These are phyloP conservation scores for Emmelina monodactyla DNA, from an alignment of 2,888 invertebrate species.

Conservation along the genomic window DNA sequence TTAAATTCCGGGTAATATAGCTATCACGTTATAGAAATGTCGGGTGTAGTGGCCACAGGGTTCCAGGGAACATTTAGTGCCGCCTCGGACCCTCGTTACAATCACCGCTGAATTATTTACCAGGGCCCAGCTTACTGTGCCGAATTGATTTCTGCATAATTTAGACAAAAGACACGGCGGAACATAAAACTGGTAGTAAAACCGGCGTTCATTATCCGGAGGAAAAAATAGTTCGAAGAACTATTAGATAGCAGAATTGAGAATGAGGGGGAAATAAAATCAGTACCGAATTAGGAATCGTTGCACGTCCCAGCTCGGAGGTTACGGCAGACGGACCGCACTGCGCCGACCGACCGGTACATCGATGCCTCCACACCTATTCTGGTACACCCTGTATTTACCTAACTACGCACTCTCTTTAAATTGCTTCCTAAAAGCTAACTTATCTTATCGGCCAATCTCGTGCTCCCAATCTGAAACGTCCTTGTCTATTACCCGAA, in stretches of 20 bases:
- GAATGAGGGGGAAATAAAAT: conserved; percentile 55
- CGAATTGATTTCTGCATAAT: conserved; percentile 62
- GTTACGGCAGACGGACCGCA: conserved; percentile 46
- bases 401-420: no score
- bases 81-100: conserved; percentile 53
- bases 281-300: conserved; percentile 56
- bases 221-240: conserved; percentile 20
- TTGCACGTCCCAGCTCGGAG: conserved; percentile 54
- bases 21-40: background rate
- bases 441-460: no score
- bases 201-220: conserved; percentile 21
- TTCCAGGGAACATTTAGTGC: conserved; percentile 47
- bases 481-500: no score
- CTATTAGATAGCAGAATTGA: conserved; percentile 57
- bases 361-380: no score
- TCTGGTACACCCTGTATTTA: background rate
- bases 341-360: conserved; percentile 36
- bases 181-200: conserved; percentile 36
- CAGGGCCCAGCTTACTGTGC: conserved; percentile 40
- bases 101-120: conserved; percentile 59
- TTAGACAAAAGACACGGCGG: conserved; percentile 35
- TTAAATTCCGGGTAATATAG: background rate
- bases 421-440: no score
- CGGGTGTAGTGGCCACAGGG: conserved; percentile 35
- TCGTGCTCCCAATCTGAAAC: no score